Conservation (phyloP, 1,140 invertebrate species). For the Drosophila melanica region DNA sequence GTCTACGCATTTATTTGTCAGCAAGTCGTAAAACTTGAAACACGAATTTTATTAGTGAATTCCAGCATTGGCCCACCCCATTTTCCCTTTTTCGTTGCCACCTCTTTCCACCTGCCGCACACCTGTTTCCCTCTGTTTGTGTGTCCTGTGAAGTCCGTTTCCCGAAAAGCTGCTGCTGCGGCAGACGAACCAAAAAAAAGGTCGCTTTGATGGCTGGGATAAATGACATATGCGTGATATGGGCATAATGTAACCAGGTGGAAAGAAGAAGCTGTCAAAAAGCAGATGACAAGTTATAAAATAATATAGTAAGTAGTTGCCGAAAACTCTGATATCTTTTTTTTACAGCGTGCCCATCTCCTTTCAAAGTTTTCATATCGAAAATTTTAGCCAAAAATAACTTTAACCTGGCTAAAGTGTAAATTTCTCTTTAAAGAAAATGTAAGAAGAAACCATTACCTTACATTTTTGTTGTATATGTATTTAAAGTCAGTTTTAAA, state of each 20-base stretch:
- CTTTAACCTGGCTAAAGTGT: not conserved
- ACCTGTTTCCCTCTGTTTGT: slow-evolving; percentile 8
- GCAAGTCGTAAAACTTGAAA: slow-evolving; percentile 73
- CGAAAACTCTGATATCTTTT: slow-evolving; percentile 6
- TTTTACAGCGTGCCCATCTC: slow-evolving; percentile 5
- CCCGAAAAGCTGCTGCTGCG: not conserved
- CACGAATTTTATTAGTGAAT: slow-evolving; percentile 63
- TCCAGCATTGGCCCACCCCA: not conserved
- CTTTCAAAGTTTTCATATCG: not conserved
- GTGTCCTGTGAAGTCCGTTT: not conserved
- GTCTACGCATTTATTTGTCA: slow-evolving; percentile 81
- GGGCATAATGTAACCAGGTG: slow-evolving; percentile 25
- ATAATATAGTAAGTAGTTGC: slow-evolving; percentile 27
- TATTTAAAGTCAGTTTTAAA: not conserved
- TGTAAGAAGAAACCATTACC: not conserved
- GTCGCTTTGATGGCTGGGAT: slow-evolving; percentile 36
- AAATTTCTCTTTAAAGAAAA: not conserved
- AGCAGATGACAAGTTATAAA: slow-evolving; percentile 37
- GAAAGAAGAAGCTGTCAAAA: slow-evolving; percentile 11
- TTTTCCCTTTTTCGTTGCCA: not conserved
- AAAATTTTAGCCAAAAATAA: not conserved
- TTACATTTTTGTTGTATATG: not conserved
- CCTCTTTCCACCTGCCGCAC: not conserved
- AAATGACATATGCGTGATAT: slow-evolving; percentile 37
- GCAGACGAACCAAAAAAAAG: slow-evolving; percentile 29